Percentiles rank a stretch among this genome's conserved stretches.
Evolutionary conservation across 2,888 invertebrate genomes (phyloP).

Genomic region (Caenorhabditis sulstoni): DNA sequence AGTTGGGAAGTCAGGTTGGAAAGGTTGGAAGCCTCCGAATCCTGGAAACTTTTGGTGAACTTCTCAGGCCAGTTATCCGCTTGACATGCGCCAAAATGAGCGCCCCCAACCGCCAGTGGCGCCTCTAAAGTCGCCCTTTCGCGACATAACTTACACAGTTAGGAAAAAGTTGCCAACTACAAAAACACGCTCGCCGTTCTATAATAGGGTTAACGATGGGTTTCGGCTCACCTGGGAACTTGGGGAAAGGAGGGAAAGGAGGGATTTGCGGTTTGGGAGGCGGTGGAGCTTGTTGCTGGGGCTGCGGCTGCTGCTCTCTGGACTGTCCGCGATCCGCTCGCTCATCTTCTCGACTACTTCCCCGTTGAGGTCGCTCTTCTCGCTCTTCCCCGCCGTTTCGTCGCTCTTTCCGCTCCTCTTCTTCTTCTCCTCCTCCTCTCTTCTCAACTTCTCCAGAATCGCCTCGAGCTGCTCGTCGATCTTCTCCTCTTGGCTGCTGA

Average conservation of each 20-base stretch:
- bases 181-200: too few relatives aligned
- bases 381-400: slow-evolving; percentile 16
- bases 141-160: too few relatives aligned
- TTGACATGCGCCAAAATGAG: too few relatives aligned
- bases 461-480: slow-evolving; percentile 43
- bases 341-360: slow-evolving; percentile 37
- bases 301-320: slow-evolving; percentile 6
- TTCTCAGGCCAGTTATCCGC: too few relatives aligned
- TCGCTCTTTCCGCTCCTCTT: slow-evolving; percentile 4
- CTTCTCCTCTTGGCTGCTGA: slow-evolving; percentile 23
- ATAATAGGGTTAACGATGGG: not conserved
- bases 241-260: slow-evolving; percentile 61
- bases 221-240: slow-evolving; percentile 50
- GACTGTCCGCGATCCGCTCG: not conserved
- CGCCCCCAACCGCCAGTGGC: too few relatives aligned
- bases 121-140: too few relatives aligned
- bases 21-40: slow-evolving; percentile 53
- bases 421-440: slow-evolving; percentile 37
- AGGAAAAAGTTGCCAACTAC: too few relatives aligned
- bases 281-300: slow-evolving; percentile 37
- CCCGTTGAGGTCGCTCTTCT: slow-evolving; percentile 7
- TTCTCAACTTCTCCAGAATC: slow-evolving; percentile 48
- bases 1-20: slow-evolving; percentile 56
- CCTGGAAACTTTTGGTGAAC: slow-evolving; percentile 36
- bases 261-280: slow-evolving; percentile 61